Evolutionary conservation across 2,113 vertebrate species (phyloP).

Genomic region (Nothoprocta pentlandii): DNA sequence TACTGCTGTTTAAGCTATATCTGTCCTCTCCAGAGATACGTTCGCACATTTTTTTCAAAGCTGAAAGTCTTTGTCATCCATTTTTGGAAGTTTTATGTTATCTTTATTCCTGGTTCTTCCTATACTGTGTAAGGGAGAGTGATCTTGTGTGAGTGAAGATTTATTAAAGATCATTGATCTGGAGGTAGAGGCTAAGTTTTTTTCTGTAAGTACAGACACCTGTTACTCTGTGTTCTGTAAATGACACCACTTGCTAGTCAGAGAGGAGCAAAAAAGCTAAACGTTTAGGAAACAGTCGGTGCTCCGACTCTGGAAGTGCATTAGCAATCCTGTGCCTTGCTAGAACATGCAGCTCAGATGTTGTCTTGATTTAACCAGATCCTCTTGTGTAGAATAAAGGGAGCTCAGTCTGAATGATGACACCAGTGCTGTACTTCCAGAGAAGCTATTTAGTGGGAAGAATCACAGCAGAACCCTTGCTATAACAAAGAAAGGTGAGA

Average conservation of each 20-base stretch:
- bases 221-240: background rate
- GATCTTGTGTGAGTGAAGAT: background rate
- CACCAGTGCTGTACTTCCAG: background rate
- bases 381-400: background rate
- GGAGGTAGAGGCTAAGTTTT: background rate
- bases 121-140: fast-evolving
- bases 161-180: background rate
- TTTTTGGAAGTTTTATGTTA: background rate
- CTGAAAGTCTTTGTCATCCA: fast-evolving
- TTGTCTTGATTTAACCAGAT: background rate
- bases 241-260: background rate
- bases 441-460: background rate
- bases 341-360: background rate
- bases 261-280: background rate
- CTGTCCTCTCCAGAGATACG: background rate
- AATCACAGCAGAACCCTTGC: background rate
- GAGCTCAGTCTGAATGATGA: background rate
- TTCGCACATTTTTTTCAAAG: background rate
- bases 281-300: background rate
- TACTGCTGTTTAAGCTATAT: background rate
- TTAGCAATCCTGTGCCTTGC: background rate
- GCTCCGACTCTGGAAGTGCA: background rate
- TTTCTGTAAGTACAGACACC: background rate
- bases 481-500: background rate
- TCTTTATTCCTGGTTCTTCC: background rate